A percentile compares a stretch with the other conserved stretches of the same genome.
Evolutionary conservation across 1,140 invertebrate genomes (phyloP).

Genomic region (Scaptomyza hsui): DNA sequence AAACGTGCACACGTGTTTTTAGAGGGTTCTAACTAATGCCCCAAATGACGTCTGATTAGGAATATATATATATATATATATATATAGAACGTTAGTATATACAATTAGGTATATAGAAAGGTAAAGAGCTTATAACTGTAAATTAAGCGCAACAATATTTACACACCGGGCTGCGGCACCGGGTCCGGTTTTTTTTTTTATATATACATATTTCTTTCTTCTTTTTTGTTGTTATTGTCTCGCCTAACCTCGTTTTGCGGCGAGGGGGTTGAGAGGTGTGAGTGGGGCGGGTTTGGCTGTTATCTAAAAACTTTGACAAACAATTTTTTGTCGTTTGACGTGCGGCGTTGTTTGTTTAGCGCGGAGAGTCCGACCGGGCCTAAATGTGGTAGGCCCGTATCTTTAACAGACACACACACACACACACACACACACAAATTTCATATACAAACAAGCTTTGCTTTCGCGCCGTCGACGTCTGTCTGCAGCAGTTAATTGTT

Average conservation of each 20-base stretch:
- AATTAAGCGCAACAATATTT: constrained; percentile 76
- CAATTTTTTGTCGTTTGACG: constrained; percentile 66
- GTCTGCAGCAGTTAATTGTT: constrained; percentile 73
- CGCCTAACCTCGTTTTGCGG: constrained; percentile 17
- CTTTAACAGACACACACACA: constrained; percentile 31
- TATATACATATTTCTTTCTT: too few species aligned
- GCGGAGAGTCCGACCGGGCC: constrained; percentile 25
- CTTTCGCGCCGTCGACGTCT: constrained; percentile 41
- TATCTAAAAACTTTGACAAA: constrained; percentile 81
- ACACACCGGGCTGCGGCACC: constrained; percentile 36
- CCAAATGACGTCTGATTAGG: constrained; percentile 23
- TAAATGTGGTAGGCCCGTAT: constrained; percentile 28
- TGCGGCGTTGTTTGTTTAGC: constrained; percentile 67
- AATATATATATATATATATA: background rate
- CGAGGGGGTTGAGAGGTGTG: background rate
- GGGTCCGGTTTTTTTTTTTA: constrained; percentile 38
- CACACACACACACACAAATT: constrained; percentile 51
- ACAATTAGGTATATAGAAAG: background rate
- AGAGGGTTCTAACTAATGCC: too few species aligned
- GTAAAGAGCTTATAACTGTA: constrained; percentile 60
- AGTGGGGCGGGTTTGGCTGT: constrained; percentile 11
- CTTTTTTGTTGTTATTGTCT: constrained; percentile 33
- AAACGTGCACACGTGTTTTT: constrained; percentile 51
- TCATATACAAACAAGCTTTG: constrained; percentile 63
- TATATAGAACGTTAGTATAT: background rate